phyloP scores from a whole-genome alignment of 2,888 invertebrate species.

The Callosobruchus maculatus region DNA sequence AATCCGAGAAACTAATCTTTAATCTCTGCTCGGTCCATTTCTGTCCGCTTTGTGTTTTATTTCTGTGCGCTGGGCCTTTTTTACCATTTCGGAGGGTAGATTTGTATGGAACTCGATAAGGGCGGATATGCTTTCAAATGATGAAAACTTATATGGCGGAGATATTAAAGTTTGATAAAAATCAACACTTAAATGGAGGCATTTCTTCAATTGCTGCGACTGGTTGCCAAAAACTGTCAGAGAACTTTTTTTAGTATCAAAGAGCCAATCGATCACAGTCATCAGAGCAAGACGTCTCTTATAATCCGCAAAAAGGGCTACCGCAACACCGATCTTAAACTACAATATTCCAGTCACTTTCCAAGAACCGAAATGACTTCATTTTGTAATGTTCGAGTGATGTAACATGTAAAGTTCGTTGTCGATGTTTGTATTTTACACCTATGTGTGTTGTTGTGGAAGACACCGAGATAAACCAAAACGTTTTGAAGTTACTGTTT shows the following conservation, averaged over 20 bases:
- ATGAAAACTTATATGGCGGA: neutral
- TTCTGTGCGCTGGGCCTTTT: conserved; percentile 5
- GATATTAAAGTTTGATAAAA: neutral
- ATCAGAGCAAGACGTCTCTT: too few relatives aligned
- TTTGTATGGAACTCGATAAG: neutral
- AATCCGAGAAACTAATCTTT: conserved; percentile 43
- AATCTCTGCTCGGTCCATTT: conserved; percentile 26
- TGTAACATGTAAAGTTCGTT: too few relatives aligned
- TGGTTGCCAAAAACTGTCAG: neutral
- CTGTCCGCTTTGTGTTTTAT: conserved; percentile 20
- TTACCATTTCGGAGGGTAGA: neutral
- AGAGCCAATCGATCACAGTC: too few relatives aligned
- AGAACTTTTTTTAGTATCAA: neutral
- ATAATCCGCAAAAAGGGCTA: too few relatives aligned
- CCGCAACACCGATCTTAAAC: too few relatives aligned
- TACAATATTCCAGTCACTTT: too few relatives aligned
- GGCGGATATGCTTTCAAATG: neutral
- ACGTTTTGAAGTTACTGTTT: too few relatives aligned
- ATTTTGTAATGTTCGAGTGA: too few relatives aligned
- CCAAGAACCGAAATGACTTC: too few relatives aligned
- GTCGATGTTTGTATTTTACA: too few relatives aligned
- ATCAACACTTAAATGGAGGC: neutral
- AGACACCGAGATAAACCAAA: too few relatives aligned
- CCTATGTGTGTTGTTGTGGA: too few relatives aligned
- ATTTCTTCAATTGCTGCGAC: neutral